Percentiles rank a stretch among this genome's conserved stretches.
Evolutionary conservation across 1,140 invertebrate species (phyloP).

Genomic region (Phortica variegata): DNA sequence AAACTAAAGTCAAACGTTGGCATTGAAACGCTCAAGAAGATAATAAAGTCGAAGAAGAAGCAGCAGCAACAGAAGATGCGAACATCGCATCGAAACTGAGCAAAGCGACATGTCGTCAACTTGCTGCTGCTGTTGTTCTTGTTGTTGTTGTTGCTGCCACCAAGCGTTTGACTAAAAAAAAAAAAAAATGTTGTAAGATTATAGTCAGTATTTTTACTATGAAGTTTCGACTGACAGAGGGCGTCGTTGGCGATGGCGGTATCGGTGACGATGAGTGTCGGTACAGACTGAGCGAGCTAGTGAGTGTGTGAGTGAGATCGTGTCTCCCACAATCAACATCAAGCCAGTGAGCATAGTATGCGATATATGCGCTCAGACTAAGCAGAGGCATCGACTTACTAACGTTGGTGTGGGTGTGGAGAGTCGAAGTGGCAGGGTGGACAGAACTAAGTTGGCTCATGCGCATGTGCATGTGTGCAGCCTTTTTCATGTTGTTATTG

Average conservation of each 20-base stretch:
- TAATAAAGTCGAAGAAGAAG: conserved; percentile 11
- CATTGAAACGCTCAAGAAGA: background rate
- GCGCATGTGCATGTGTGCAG: too few species aligned
- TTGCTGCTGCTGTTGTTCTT: conserved; percentile 28
- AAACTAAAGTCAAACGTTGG: background rate
- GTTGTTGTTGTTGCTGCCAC: conserved; percentile 17
- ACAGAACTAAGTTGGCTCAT: too few species aligned
- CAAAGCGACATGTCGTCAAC: conserved; percentile 45
- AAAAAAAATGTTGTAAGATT: conserved; percentile 45
- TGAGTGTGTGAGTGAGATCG: conserved; percentile 26
- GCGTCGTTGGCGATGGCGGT: too few species aligned
- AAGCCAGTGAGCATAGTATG: background rate
- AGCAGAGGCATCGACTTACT: too few species aligned
- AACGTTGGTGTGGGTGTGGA: too few species aligned
- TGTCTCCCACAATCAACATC: conserved; percentile 39
- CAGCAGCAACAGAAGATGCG: conserved; percentile 24
- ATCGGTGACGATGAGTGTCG: too few species aligned
- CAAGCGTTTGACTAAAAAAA: background rate
- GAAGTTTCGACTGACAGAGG: too few species aligned
- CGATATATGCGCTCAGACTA: background rate
- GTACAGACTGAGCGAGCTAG: too few species aligned
- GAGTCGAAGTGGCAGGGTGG: background rate
- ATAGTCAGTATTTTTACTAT: conserved; percentile 52
- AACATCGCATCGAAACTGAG: too few species aligned
- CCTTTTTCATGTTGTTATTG: too few species aligned